These are phyloP conservation scores for Bombus ignitus DNA, from an alignment of 1,140 invertebrate species.

Conservation along the genomic window DNA sequence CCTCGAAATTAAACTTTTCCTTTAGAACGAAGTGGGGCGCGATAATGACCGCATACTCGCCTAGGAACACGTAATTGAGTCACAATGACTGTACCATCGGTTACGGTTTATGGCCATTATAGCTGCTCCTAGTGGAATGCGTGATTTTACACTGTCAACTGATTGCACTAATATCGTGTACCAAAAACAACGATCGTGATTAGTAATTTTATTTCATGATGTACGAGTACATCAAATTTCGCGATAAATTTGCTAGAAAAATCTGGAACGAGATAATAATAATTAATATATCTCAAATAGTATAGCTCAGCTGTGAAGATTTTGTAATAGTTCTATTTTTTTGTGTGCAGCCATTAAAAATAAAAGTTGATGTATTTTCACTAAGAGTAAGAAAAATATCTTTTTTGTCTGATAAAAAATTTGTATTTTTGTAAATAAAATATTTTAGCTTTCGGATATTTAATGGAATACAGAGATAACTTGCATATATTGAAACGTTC, in stretches of 20 bases:
- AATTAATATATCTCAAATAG: background rate
- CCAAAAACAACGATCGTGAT: too few relatives aligned
- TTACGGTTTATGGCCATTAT: slow-evolving; percentile 37
- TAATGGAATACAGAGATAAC: background rate
- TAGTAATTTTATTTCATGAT: background rate
- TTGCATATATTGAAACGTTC: background rate
- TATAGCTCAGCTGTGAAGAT: too few relatives aligned
- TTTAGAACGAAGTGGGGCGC: slow-evolving; percentile 28
- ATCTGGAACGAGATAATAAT: background rate
- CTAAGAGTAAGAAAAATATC: too few relatives aligned
- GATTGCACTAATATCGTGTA: background rate
- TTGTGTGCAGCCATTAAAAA: too few relatives aligned
- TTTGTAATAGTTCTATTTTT: too few relatives aligned
- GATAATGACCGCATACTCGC: slow-evolving; percentile 53
- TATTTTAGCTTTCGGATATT: background rate
- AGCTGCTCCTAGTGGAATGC: slow-evolving; percentile 55
- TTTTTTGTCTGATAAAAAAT: too few relatives aligned
- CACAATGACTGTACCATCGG: slow-evolving; percentile 62
- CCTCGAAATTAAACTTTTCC: slow-evolving; percentile 54
- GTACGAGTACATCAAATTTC: too few relatives aligned
- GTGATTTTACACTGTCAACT: slow-evolving; percentile 56
- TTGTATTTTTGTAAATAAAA: too few relatives aligned
- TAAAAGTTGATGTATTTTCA: too few relatives aligned
- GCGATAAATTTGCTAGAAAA: background rate
- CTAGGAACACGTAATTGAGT: slow-evolving; percentile 62